Conservation (phyloP, 2,888 invertebrate species). For the Pseudanteris insignis region DNA sequence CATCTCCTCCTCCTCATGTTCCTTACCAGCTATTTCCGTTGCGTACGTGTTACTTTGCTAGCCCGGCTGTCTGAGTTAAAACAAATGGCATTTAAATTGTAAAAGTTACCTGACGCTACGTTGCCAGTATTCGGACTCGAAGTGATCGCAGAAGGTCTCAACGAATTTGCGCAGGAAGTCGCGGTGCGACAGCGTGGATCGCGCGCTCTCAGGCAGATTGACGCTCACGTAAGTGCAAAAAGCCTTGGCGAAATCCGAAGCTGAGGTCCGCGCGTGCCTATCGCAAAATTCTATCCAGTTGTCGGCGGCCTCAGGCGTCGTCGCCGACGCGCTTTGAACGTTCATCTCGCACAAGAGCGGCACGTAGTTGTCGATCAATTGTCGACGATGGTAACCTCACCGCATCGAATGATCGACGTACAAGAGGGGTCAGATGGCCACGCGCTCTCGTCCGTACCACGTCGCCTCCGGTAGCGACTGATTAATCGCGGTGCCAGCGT, state of each 20-base stretch:
- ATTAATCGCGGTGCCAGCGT: no score
- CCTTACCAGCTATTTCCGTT: no score
- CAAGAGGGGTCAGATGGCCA: no score
- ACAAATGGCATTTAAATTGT: background rate
- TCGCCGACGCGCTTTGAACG: slow-evolving; percentile 56
- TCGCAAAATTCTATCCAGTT: slow-evolving; percentile 88
- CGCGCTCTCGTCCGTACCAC: no score
- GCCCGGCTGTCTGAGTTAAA: no score
- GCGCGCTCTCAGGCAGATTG: slow-evolving; percentile 74
- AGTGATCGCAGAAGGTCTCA: slow-evolving; percentile 85
- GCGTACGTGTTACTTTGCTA: no score
- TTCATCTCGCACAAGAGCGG: slow-evolving; percentile 52
- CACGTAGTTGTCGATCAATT: background rate
- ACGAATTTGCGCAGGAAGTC: slow-evolving; percentile 85
- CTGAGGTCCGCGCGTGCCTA: slow-evolving; percentile 84
- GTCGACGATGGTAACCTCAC: slow-evolving; percentile 1
- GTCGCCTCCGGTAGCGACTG: no score
- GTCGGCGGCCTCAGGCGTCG: slow-evolving; percentile 72
- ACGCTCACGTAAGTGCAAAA: slow-evolving; percentile 81
- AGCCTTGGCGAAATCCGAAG: slow-evolving; percentile 88
- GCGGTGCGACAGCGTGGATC: slow-evolving; percentile 76
- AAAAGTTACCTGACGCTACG: slow-evolving; percentile 62
- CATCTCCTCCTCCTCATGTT: no score
- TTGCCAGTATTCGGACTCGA: slow-evolving; percentile 79
- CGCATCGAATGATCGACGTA: no score